Base-by-base conservation (phyloP, 2,888 invertebrate genomes). In the Chrysolina oricalcia region DNA sequence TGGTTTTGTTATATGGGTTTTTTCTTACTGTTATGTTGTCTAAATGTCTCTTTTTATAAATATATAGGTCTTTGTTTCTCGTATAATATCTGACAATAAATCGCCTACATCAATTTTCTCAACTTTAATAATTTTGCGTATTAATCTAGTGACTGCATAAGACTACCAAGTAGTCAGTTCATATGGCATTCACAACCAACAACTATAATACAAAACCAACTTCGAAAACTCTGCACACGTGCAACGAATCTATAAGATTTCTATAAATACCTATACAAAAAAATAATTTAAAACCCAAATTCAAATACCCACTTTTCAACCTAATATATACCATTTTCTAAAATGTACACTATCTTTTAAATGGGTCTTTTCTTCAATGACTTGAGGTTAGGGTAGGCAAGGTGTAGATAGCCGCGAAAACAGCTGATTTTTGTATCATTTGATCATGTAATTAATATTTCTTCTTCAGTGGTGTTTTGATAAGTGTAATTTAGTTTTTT, bases 291-390 rank as follows among this genome's bases (percentile, higher is more conserved):
- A 59, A 50, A 64, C 40, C 40, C n/a, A 70, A 63, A 17, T 46
- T 27, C 3, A n/a, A 59, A 27, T 59, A 59, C 59, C 35, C 35
- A 53, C 21, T 27, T 23, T 59, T n/a, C 10, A 59, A 35, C 35
- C 23, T 59, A 59, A 59, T 59, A 59, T 59, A 27, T 64, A 73
- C 68, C 64, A 69, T 70, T 48, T 21, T 27, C 43, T 50, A 62
- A 35, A 62, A 43, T 46, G 8, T 62, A 48, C 13, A 79, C 73
- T 78, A 81, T 77, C 81, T 81, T 64, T 78, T 77, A 13, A n/a
- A n/a, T n/a, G n/a, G n/a, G n/a, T n/a, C n/a, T n/a, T n/a, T n/a
- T n/a, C n/a, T n/a, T n/a, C n/a, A n/a, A n/a, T n/a, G n/a, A n/a
- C n/a, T n/a, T n/a, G n/a, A n/a, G n/a, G n/a, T n/a, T n/a, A n/a